Percentiles rank a stretch among this genome's conserved stretches.
These are phyloP conservation scores for Protosalanx chinensis DNA, from an alignment of 2,797 vertebrate genomes.

Conservation along the genomic window DNA sequence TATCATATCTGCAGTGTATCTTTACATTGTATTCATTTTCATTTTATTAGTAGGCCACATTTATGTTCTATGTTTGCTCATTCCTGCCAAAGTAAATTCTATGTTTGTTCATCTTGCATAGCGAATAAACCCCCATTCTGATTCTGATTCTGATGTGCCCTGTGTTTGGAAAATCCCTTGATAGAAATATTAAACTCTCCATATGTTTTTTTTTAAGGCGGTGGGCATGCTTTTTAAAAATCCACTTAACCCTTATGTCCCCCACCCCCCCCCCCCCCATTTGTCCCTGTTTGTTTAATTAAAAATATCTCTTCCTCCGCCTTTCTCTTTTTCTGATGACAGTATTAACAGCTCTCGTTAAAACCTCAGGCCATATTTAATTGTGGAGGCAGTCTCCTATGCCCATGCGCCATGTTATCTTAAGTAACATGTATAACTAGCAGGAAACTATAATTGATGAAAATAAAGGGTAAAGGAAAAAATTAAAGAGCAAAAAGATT, in stretches of 20 bases:
- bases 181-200: slow-evolving; percentile 2
- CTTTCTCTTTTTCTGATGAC: not conserved
- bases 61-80: too few relatives aligned
- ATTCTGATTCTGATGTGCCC: too few relatives aligned
- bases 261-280: not conserved
- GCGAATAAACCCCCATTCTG: too few relatives aligned
- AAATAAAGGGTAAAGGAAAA: not conserved
- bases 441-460: not conserved
- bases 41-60: too few relatives aligned
- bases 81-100: too few relatives aligned
- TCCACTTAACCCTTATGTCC: not conserved
- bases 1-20: too few relatives aligned
- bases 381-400: too few relatives aligned
- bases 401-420: too few relatives aligned
- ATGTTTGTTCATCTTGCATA: too few relatives aligned
- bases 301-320: not conserved
- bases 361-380: too few relatives aligned
- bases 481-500: not conserved
- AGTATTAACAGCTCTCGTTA: too few relatives aligned
- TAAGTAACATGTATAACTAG: not conserved
- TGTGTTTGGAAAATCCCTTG: not conserved
- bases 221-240: not conserved
- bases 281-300: not conserved
- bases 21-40: too few relatives aligned
- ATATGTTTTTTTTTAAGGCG: slow-evolving; percentile 7